phyloP scores from a whole-genome alignment of 2,797 vertebrate genomes.

The Synaphobranchus kaupii region DNA sequence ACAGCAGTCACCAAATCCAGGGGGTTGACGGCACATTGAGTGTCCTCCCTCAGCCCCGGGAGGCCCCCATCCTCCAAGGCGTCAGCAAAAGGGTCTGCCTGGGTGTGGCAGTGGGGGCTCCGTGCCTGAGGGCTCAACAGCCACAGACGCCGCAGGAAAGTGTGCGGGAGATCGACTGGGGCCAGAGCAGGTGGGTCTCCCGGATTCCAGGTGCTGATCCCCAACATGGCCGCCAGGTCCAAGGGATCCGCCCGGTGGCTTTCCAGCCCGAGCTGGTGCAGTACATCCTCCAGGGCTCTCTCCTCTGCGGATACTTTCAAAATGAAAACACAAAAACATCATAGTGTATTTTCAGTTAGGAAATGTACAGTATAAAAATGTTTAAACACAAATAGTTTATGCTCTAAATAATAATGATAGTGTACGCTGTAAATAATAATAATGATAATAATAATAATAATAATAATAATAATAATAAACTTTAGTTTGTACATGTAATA shows the following conservation, averaged over 20 bases:
- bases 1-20: constrained; percentile 78
- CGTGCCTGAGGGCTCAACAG: constrained; percentile 63
- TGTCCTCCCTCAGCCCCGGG: constrained; percentile 41
- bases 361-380: too few species aligned
- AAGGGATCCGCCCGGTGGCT: constrained; percentile 50
- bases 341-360: too few species aligned
- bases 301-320: constrained; percentile 54
- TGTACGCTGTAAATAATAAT: too few species aligned
- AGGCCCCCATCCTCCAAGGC: constrained; percentile 22
- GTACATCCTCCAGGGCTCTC: constrained; percentile 55
- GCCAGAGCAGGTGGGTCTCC: constrained; percentile 51
- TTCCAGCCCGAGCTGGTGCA: constrained; percentile 61
- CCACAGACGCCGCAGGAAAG: constrained; percentile 70
- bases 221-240: constrained; percentile 59
- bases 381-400: too few species aligned
- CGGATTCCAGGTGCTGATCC: constrained; percentile 62
- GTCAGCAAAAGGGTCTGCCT: neutral
- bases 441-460: too few species aligned
- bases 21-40: constrained; percentile 61
- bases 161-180: constrained; percentile 60
- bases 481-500: too few species aligned
- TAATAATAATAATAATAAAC: too few species aligned
- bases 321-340: neutral
- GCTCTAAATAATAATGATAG: too few species aligned
- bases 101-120: constrained; percentile 50